These are phyloP conservation scores for Pteropus alecto DNA, from an alignment of 2,113 vertebrate genomes.

Conservation along the genomic window DNA sequence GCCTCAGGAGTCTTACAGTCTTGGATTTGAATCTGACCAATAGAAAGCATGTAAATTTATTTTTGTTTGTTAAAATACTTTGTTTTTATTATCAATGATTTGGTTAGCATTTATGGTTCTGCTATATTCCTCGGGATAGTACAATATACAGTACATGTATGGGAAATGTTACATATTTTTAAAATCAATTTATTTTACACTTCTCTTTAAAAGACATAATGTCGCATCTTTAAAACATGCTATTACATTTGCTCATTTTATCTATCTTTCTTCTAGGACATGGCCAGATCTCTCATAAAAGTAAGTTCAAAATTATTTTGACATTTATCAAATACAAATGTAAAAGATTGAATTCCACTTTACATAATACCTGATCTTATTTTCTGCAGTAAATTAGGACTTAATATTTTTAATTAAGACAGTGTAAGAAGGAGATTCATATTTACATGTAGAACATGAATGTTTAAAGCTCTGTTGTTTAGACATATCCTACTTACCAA, in stretches of 20 bases:
- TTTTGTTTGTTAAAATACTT: constrained; percentile 19
- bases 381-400: background rate
- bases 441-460: background rate
- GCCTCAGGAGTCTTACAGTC: background rate
- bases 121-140: background rate
- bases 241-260: background rate
- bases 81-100: constrained; percentile 28
- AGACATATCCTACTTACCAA: background rate
- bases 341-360: background rate
- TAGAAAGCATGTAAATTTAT: background rate
- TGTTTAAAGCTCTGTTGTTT: background rate
- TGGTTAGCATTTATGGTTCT: constrained; percentile 28
- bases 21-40: background rate
- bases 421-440: background rate
- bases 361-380: constrained; percentile 15
- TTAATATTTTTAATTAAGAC: constrained; percentile 9
- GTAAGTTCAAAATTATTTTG: constrained; percentile 86
- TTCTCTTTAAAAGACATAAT: background rate
- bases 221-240: background rate
- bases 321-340: constrained; percentile 28
- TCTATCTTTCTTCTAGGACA: constrained; percentile 84
- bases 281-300: constrained; percentile 93
- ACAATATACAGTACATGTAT: background rate
- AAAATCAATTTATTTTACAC: constrained; percentile 25
- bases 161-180: constrained; percentile 5